These are phyloP conservation scores for Masnerella sp. DNA, from an alignment of 2,888 invertebrate genomes.

Conservation along the genomic window DNA sequence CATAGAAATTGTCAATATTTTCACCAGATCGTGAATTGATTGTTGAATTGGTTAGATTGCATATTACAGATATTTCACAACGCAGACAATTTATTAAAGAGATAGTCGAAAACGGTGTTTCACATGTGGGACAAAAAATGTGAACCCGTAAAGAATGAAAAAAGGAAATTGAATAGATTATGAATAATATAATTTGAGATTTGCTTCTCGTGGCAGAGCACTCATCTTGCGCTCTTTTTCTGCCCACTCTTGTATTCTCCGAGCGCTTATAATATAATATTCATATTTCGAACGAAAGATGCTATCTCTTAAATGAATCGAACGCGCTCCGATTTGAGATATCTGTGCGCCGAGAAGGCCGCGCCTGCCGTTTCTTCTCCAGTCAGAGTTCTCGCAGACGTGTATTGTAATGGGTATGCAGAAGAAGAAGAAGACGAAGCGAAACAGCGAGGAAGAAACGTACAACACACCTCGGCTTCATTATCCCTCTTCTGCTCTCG, in stretches of 20 bases:
- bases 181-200: slow-evolving; percentile 57
- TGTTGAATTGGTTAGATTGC: too few relatives aligned
- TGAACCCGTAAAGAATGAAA: slow-evolving; percentile 53
- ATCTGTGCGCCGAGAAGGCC: slow-evolving; percentile 69
- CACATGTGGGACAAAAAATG: slow-evolving; percentile 23
- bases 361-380: slow-evolving; percentile 61
- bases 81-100: too few relatives aligned
- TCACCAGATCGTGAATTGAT: too few relatives aligned
- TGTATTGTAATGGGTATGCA: slow-evolving; percentile 70
- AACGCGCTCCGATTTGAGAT: slow-evolving; percentile 76
- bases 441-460: slow-evolving; percentile 34
- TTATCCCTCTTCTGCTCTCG: slow-evolving; percentile 54
- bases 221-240: slow-evolving; percentile 58
- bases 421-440: slow-evolving; percentile 39
- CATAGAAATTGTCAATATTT: too few relatives aligned
- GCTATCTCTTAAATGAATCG: slow-evolving; percentile 77
- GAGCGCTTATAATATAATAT: slow-evolving; percentile 76
- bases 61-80: too few relatives aligned
- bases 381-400: slow-evolving; percentile 47
- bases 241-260: slow-evolving; percentile 52
- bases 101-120: slow-evolving; percentile 23
- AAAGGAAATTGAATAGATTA: slow-evolving; percentile 59
- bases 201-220: slow-evolving; percentile 35
- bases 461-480: slow-evolving; percentile 57
- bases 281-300: slow-evolving; percentile 77